phyloP scores from a whole-genome alignment of 2,113 vertebrate species.

The Chloropsis cyanopogon region DNA sequence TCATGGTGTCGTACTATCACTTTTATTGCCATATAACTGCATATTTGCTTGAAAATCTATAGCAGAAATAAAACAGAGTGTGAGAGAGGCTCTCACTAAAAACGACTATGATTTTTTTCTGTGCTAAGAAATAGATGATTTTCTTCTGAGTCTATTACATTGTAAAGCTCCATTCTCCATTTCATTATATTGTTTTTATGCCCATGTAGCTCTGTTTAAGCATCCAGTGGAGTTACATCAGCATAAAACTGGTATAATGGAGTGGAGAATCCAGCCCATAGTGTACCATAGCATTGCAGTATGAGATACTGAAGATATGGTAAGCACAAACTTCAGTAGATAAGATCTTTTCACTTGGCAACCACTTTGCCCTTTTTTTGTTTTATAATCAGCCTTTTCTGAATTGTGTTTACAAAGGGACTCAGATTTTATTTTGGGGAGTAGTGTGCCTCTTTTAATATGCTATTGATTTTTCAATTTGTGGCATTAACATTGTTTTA shows the following conservation, averaged over 20 bases:
- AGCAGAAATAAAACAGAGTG: neutral
- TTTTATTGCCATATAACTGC: slow-evolving; percentile 7
- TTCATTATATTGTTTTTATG: slow-evolving; percentile 58
- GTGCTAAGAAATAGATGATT: slow-evolving; percentile 25
- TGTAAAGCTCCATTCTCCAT: slow-evolving; percentile 24
- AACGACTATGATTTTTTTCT: neutral
- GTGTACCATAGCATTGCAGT: neutral
- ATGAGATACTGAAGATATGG: neutral
- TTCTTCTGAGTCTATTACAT: slow-evolving; percentile 3
- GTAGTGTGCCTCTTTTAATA: neutral
- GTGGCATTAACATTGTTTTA: slow-evolving; percentile 21
- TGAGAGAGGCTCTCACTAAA: neutral
- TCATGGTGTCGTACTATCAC: neutral
- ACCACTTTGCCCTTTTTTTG: neutral
- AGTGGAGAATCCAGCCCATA: neutral
- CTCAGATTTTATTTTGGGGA: neutral
- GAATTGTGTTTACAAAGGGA: neutral
- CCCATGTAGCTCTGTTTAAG: slow-evolving; percentile 27
- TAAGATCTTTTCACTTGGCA: neutral
- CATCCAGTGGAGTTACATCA: slow-evolving; percentile 15
- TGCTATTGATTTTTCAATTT: slow-evolving; percentile 29
- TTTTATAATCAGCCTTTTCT: slow-evolving; percentile 14
- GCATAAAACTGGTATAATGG: slow-evolving; percentile 1
- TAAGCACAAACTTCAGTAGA: neutral
- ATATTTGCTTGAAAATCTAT: slow-evolving; percentile 30